Conservation (phyloP, 2,113 vertebrate species). For the Atrichornis clamosus region DNA sequence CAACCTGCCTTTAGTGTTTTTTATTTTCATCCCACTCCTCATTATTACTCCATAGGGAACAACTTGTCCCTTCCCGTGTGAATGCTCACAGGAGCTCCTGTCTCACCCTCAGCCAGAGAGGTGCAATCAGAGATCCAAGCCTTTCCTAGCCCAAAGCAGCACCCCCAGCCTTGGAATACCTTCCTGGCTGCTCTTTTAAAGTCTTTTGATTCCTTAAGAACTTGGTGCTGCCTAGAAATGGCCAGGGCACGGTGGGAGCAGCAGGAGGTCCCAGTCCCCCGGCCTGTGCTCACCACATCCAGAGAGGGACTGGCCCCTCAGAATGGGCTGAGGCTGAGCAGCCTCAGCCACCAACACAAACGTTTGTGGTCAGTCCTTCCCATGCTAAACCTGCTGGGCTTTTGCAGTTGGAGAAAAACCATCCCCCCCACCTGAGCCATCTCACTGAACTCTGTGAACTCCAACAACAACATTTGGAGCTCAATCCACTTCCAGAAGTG, state of each 20-base stretch:
- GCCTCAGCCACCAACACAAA: not conserved
- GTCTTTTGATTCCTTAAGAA: not conserved
- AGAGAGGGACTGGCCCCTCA: not conserved
- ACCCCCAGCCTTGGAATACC: not conserved
- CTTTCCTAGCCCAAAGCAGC: not conserved
- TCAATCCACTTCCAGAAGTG: not conserved
- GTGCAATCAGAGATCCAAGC: not conserved
- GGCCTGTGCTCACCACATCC: rapidly evolving
- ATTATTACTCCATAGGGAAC: not conserved
- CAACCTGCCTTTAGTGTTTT: not conserved
- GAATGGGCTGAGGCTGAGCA: not conserved
- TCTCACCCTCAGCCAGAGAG: not conserved
- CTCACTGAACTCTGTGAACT: not conserved
- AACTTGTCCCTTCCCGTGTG: not conserved
- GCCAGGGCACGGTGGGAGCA: not conserved
- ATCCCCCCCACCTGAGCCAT: not conserved
- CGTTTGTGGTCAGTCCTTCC: not conserved
- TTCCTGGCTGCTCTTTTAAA: not conserved
- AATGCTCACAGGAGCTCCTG: not conserved
- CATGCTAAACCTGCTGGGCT: not conserved
- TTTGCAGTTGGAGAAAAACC: not conserved
- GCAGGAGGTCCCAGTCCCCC: not conserved
- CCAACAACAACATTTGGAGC: not conserved
- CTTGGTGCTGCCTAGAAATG: not conserved
- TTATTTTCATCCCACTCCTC: not conserved